A percentile compares a stretch with the other conserved stretches of the same genome.
phyloP scores from a whole-genome alignment of 2,113 vertebrate species.

The Natator depressus region DNA sequence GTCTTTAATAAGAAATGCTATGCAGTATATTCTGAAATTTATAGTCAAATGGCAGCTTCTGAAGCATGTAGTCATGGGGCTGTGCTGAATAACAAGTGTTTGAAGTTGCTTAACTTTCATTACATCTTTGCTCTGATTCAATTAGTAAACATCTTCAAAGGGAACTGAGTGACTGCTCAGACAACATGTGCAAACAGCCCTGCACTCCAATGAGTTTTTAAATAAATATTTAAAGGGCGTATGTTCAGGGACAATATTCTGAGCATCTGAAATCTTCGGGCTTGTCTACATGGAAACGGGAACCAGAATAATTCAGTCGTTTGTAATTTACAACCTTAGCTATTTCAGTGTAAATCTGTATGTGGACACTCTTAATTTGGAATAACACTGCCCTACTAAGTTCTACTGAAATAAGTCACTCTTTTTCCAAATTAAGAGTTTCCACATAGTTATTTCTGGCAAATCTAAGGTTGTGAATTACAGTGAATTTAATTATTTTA shows the following conservation, averaged over 20 bases:
- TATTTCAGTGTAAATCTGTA: conserved; percentile 10
- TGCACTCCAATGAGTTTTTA: conserved; percentile 10
- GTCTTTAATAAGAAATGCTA: not conserved
- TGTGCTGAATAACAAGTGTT: conserved; percentile 44
- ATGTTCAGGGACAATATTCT: conserved; percentile 15
- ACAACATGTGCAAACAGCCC: conserved; percentile 47
- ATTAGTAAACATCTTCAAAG: conserved; percentile 78
- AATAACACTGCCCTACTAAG: not conserved
- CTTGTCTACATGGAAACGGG: conserved; percentile 39
- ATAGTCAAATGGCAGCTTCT: not conserved
- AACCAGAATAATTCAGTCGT: not conserved
- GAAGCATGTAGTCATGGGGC: conserved; percentile 41
- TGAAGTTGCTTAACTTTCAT: conserved; percentile 70
- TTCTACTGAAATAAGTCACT: not conserved
- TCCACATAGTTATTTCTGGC: no score
- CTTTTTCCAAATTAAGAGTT: not conserved
- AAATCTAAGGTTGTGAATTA: not conserved
- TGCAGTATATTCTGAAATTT: not conserved
- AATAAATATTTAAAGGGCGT: conserved; percentile 49
- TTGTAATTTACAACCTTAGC: conserved; percentile 28
- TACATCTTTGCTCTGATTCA: conserved; percentile 71
- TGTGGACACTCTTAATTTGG: not conserved
- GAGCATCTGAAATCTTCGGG: conserved; percentile 8
- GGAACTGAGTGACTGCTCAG: conserved; percentile 51
- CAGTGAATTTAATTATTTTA: not conserved